phyloP scores from a whole-genome alignment of 1,140 invertebrate species.

The Saccostrea cuccullata region DNA sequence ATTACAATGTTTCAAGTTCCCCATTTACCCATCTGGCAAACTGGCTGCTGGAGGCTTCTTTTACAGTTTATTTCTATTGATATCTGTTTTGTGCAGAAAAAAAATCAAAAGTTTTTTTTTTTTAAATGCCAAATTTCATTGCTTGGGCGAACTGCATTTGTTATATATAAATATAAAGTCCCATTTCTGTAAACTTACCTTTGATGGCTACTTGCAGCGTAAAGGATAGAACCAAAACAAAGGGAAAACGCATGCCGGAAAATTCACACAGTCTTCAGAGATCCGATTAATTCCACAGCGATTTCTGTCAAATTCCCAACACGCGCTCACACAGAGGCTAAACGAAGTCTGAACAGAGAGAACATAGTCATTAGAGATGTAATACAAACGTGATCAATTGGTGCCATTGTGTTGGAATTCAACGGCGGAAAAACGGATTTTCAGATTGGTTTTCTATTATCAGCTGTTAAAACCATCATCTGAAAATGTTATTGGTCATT shows the following conservation, averaged over 20 bases:
- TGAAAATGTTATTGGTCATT: constrained; percentile 5
- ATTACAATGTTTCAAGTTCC: too few relatives aligned
- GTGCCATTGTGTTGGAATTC: not conserved
- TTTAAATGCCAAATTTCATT: too few relatives aligned
- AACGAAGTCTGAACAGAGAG: not conserved
- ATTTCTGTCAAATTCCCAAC: not conserved
- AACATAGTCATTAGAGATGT: not conserved
- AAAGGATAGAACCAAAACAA: not conserved
- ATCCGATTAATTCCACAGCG: not conserved
- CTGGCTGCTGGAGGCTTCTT: too few relatives aligned
- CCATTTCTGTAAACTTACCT: not conserved
- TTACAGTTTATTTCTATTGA: too few relatives aligned
- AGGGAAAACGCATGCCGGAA: not conserved
- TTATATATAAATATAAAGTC: too few relatives aligned
- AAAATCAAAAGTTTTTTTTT: too few relatives aligned
- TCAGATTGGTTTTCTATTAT: not conserved
- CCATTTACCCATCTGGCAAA: too few relatives aligned
- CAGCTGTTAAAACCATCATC: constrained; percentile 7
- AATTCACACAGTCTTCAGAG: not conserved
- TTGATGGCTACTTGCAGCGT: not conserved
- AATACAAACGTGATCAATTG: not conserved
- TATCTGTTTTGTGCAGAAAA: too few relatives aligned
- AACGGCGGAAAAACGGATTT: not conserved
- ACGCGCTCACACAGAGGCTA: not conserved
- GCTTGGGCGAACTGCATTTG: too few relatives aligned